These are phyloP conservation scores for Dasypogon diadema DNA, from an alignment of 2,888 invertebrate species.

Conservation along the genomic window DNA sequence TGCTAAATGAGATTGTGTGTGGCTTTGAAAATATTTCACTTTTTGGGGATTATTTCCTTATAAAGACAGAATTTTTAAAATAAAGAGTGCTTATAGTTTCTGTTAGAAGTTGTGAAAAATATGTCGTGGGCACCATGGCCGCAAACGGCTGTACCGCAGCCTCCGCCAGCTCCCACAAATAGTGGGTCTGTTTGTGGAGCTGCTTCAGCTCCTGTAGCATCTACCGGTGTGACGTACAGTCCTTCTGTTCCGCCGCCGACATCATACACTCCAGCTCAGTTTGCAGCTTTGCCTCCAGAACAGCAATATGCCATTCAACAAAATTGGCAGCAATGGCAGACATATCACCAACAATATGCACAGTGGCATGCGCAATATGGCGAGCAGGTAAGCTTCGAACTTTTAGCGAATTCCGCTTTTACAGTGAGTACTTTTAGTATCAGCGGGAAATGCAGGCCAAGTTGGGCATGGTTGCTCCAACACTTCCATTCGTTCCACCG, in stretches of 20 bases:
- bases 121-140: slow-evolving; percentile 55
- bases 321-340: slow-evolving; percentile 69
- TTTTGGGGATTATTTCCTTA: too few relatives aligned
- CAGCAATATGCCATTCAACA: slow-evolving; percentile 67
- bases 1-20: too few relatives aligned
- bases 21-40: too few relatives aligned
- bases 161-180: slow-evolving; percentile 4
- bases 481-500: slow-evolving; percentile 53
- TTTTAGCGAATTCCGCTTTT: too few relatives aligned
- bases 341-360: slow-evolving; percentile 67
- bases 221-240: slow-evolving; percentile 48
- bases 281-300: slow-evolving; percentile 65
- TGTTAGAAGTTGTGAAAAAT: too few relatives aligned
- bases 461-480: slow-evolving; percentile 57
- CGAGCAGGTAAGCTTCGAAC: slow-evolving; percentile 67
- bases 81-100: too few relatives aligned
- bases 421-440: slow-evolving; percentile 65
- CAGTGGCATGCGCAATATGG: slow-evolving; percentile 69
- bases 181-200: slow-evolving; percentile 12
- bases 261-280: slow-evolving; percentile 62
- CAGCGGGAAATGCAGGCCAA: slow-evolving; percentile 68
- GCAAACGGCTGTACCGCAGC: slow-evolving; percentile 21
- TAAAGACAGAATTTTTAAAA: too few relatives aligned
- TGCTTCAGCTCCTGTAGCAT: slow-evolving; percentile 1
- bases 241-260: slow-evolving; percentile 6